Evolutionary conservation across 2,888 invertebrate genomes (phyloP).

Genomic region (Digitonthophagus gazella): DNA sequence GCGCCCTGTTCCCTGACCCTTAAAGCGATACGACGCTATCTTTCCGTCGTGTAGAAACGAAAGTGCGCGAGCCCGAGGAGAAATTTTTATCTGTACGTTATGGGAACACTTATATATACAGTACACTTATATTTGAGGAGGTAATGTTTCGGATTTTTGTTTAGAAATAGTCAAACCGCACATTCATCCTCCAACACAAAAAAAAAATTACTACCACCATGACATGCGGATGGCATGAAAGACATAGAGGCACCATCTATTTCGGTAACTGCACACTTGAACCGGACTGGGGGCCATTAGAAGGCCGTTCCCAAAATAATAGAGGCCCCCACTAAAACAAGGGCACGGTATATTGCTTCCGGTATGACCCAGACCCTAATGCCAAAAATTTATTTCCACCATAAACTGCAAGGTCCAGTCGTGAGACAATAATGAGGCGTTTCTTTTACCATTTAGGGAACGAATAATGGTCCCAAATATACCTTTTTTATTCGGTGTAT

Average conservation of each 20-base stretch:
- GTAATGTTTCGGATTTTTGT: neutral
- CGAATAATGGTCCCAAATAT: neutral
- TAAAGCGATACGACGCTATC: slow-evolving; percentile 14
- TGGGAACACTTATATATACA: neutral
- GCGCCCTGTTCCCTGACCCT: slow-evolving; percentile 12
- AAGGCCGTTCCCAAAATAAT: neutral
- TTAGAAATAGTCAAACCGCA: neutral
- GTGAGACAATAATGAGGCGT: neutral
- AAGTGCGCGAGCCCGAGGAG: neutral
- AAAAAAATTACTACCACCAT: neutral
- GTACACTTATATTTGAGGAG: too few species aligned
- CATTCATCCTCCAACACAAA: too few species aligned
- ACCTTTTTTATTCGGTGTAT: too few species aligned
- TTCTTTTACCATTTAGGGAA: neutral
- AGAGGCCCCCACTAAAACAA: neutral
- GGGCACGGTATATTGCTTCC: neutral
- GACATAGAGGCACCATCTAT: neutral
- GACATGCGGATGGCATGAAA: neutral
- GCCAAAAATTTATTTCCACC: neutral
- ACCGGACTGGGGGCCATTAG: neutral
- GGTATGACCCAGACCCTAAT: neutral
- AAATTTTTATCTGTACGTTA: neutral
- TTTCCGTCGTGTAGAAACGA: neutral
- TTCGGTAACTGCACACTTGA: neutral
- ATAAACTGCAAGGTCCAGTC: neutral